phyloP scores from a whole-genome alignment of 1,140 invertebrate species.

The Centruroides sculpturatus region DNA sequence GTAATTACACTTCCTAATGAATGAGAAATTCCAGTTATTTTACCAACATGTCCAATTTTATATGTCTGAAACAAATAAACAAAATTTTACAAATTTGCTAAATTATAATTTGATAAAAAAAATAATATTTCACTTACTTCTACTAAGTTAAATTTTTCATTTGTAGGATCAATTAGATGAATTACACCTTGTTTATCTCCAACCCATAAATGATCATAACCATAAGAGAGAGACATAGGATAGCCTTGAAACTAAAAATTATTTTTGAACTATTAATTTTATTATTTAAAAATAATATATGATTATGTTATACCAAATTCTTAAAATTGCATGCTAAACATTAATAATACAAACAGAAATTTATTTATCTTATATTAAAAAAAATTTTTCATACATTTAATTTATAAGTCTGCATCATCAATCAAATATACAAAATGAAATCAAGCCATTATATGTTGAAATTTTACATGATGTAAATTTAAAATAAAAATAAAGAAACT shows the following conservation, averaged over 20 bases:
- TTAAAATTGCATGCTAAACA: no score
- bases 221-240: conserved; percentile 24
- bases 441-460: no score
- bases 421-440: no score
- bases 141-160: conserved; percentile 25
- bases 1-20: conserved; percentile 12
- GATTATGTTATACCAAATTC: no score
- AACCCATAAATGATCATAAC: conserved; percentile 24
- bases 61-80: conserved; percentile 4
- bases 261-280: no score
- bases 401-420: no score
- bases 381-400: no score
- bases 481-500: no score
- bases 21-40: conserved; percentile 13
- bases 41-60: conserved; percentile 3
- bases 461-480: no score
- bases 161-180: conserved; percentile 25
- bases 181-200: conserved; percentile 26
- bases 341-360: no score
- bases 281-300: no score
- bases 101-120: neutral
- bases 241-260: conserved; percentile 3
- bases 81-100: neutral
- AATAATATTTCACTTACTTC: conserved; percentile 15
- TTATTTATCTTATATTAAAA: no score